A percentile compares a stretch with the other conserved stretches of the same genome.
Conservation (phyloP, 2,113 vertebrate species). For the Pholis gunnellus region DNA sequence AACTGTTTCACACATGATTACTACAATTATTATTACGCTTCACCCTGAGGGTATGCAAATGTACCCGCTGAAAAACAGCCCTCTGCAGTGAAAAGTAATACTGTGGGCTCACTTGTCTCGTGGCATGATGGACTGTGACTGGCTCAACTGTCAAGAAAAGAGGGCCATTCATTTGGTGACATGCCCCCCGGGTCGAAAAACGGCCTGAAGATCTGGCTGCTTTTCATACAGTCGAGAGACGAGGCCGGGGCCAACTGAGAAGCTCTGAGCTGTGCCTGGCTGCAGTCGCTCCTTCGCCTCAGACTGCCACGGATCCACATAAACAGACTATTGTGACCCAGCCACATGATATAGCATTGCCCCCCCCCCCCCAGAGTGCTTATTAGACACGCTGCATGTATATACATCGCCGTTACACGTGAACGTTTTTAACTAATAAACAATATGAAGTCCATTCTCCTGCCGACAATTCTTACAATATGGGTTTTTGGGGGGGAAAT, state of each 20-base stretch:
- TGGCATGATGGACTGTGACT: constrained; percentile 73
- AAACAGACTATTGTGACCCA: constrained; percentile 74
- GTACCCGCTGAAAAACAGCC: constrained; percentile 46
- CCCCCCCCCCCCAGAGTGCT: constrained; percentile 15
- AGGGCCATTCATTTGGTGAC: constrained; percentile 79
- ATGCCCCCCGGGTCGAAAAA: constrained; percentile 58
- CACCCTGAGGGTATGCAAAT: constrained; percentile 64
- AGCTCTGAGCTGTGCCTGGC: constrained; percentile 56
- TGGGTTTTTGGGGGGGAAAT: constrained; percentile 25
- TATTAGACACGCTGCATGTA: constrained; percentile 41
- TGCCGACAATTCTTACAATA: not conserved
- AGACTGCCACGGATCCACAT: constrained; percentile 63
- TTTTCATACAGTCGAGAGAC: not conserved
- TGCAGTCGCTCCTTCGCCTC: constrained; percentile 53
- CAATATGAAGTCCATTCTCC: not conserved
- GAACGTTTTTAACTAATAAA: constrained; percentile 37
- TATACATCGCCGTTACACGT: not conserved
- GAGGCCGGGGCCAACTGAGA: constrained; percentile 45
- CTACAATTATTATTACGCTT: constrained; percentile 44
- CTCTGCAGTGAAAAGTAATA: constrained; percentile 45
- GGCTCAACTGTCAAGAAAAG: constrained; percentile 75
- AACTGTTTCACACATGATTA: constrained; percentile 35
- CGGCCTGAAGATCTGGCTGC: not conserved
- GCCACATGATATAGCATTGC: constrained; percentile 63
- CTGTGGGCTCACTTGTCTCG: constrained; percentile 75